These are phyloP conservation scores for Hippopotamyrus pictus DNA, from an alignment of 2,797 vertebrate species.

Conservation along the genomic window DNA sequence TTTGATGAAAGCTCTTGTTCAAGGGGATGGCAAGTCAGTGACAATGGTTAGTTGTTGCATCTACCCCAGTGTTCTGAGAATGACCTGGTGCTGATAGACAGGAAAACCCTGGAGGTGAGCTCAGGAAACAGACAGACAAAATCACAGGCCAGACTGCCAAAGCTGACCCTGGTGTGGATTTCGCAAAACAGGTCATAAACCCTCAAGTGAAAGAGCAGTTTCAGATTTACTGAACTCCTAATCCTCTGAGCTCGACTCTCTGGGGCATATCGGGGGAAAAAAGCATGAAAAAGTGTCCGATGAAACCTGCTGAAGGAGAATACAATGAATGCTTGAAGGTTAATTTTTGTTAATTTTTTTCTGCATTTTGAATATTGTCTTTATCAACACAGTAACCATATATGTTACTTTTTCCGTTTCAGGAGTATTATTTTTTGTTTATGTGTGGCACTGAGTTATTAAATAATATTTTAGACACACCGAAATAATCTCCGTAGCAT, in stretches of 20 bases:
- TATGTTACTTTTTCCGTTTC: background rate
- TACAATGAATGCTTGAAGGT: background rate
- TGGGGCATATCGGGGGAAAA: background rate
- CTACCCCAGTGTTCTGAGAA: background rate
- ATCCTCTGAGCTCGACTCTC: background rate
- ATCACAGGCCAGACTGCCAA: background rate
- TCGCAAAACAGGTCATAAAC: background rate
- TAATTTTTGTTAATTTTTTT: background rate
- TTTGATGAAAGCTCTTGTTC: background rate
- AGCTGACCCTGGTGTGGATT: background rate
- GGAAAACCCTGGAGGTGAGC: background rate
- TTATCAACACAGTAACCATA: background rate
- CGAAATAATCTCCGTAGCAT: background rate
- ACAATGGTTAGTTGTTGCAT: background rate
- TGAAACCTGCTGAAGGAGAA: background rate
- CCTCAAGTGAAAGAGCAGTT: background rate
- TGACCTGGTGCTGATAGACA: background rate
- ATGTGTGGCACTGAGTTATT: background rate
- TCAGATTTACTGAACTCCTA: conserved; percentile 2
- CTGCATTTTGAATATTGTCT: background rate
- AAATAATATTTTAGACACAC: background rate
- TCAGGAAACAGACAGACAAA: background rate
- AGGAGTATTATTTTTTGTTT: background rate
- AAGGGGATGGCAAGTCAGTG: background rate
- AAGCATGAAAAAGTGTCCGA: background rate